Percentiles rank a stretch among this genome's conserved stretches.
Evolutionary conservation across 2,797 vertebrate genomes (phyloP).

Genomic region (Siniperca undulata): DNA sequence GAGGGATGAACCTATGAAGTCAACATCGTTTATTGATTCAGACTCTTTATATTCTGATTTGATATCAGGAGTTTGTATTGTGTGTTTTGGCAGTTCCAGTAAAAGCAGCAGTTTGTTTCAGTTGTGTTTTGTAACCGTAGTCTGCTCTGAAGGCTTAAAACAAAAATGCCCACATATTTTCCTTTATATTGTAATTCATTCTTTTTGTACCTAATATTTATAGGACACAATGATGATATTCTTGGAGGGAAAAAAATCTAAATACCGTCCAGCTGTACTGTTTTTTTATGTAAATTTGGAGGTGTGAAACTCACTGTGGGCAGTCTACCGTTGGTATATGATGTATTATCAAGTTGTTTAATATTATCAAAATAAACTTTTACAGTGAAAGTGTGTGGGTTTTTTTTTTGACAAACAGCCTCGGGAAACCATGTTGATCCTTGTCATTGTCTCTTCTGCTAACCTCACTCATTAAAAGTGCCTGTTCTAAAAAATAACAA

Average conservation of each 20-base stretch:
- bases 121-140: conserved; percentile 72
- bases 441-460: background rate
- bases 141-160: conserved; percentile 60
- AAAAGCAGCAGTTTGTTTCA: conserved; percentile 67
- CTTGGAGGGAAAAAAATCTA: conserved; percentile 48
- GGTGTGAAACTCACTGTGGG: conserved; percentile 76
- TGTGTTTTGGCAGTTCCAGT: conserved; percentile 50
- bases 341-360: conserved; percentile 73
- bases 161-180: conserved; percentile 68
- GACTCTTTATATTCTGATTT: conserved; percentile 20
- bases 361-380: conserved; percentile 87
- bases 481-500: background rate
- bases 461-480: background rate
- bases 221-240: conserved; percentile 85
- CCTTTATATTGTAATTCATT: conserved; percentile 89
- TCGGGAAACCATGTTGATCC: background rate
- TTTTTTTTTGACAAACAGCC: background rate
- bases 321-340: conserved; percentile 69
- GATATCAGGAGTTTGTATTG: conserved; percentile 34
- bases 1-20: conserved; percentile 7
- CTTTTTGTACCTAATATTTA: conserved; percentile 95
- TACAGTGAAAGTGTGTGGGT: conserved; percentile 62
- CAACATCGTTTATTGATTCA: background rate
- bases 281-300: conserved; percentile 77
- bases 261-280: conserved; percentile 66